Base-by-base conservation (phyloP, 1,140 invertebrate genomes). In the Rhagoletis pomonella region DNA sequence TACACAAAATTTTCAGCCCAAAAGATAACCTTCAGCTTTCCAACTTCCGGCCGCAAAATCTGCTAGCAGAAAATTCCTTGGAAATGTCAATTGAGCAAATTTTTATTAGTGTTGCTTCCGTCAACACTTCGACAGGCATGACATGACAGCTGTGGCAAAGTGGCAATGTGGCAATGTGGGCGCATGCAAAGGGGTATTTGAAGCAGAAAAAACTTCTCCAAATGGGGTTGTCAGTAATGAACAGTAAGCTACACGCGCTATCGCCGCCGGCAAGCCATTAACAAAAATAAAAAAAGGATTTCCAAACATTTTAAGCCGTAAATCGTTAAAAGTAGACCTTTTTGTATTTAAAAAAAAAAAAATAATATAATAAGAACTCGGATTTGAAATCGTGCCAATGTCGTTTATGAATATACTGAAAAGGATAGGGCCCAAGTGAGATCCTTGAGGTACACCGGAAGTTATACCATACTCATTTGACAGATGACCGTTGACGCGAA, bases 81-180 rank as follows among this genome's bases (percentile, higher is more conserved):
- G 47, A 81, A 81, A 81, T 58, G 73, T 4, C 73, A 81, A 81
- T 81, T 81, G 44, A 29, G 73, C 73, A 81, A 81, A 81, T 81
- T 81, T 29, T 81, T 81, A 81, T 81, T 81, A 55, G 73, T 81
- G 73, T 55, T 47, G 47, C 73, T 81, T 81, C 73, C 73, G 19
- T 55, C 73, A 81, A 55, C 73, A 81, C 17, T 81, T 81, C 19
- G 14, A 5, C 44, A 47, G 44, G 47, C 73, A 81, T 5, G 55
- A 81, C 50, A 55, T 81, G 73, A 81, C 73, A 81, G 73, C 50
- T 81, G 73, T 81, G 47, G 47, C 73, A 58, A 55, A 39, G 65
- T 69, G 39, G 5, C 14, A 29, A n/a, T n/a, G n/a, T n/a, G n/a
- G n/a, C n/a, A n/a, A 29, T 29, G 69, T 5, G 47, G 12, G 47